Conservation (phyloP, 2,797 vertebrate species). For the Chelonia mydas region DNA sequence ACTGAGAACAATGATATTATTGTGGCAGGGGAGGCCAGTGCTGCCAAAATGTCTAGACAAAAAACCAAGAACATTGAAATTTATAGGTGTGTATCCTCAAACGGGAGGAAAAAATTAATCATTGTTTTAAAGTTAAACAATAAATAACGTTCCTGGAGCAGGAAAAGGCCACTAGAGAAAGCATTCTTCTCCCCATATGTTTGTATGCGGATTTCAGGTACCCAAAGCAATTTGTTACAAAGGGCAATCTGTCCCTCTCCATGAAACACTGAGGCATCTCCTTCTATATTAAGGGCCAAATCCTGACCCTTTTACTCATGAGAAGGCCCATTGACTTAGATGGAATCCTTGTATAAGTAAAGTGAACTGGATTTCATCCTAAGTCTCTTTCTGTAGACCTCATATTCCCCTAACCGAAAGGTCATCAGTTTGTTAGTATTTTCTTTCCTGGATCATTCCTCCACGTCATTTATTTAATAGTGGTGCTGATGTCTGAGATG, state of each 20-base stretch:
- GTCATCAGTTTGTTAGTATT: not conserved
- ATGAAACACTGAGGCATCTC: not conserved
- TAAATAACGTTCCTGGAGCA: not conserved
- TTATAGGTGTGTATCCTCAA: conserved; percentile 87
- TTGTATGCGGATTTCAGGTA: not conserved
- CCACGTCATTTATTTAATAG: not conserved
- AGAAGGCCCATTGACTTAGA: not conserved
- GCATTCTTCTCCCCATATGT: not conserved
- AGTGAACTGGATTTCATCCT: not conserved
- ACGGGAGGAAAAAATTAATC: not conserved
- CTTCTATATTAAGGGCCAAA: not conserved
- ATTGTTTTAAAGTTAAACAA: not conserved
- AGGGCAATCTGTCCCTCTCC: not conserved
- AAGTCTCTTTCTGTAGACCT: not conserved
- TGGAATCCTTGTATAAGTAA: not conserved
- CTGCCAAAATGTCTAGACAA: conserved; percentile 86
- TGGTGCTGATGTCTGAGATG: not conserved
- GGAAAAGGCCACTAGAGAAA: not conserved
- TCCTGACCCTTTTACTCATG: not conserved
- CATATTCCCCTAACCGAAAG: not conserved
- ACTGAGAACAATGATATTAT: conserved; percentile 92
- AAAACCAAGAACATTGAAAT: conserved; percentile 90
- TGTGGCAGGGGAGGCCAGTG: conserved; percentile 92
- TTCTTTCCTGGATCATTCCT: not conserved
- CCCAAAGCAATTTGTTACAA: not conserved